Base-by-base conservation (phyloP, 2,888 invertebrate species). In the Rhingia campestris region DNA sequence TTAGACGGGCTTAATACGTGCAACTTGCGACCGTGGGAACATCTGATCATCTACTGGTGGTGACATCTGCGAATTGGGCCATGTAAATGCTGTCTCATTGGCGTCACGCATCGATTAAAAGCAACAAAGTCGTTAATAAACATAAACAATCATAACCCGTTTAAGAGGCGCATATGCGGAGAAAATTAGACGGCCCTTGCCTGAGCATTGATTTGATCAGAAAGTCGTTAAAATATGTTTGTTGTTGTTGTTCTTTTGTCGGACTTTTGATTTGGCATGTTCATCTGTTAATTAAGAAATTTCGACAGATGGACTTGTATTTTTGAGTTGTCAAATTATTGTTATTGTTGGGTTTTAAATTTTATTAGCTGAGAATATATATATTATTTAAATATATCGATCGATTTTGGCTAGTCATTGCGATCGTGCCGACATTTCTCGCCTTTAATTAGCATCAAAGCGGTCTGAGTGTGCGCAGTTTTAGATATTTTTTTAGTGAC, bases 41-140 rank as follows among this genome's bases (percentile, higher is more conserved):
- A 30, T 9, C 35, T 53, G 12, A 37, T 9, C 58, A 37, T 35
- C 6, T 9, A 22, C 43, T 10, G 49, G 37, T 12, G 66, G 59
- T 56, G 59, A 58, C 14, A 12, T 22, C 70, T 77, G 77, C 70
- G 77, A 77, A 77, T 70, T 77, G 77, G 77, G 77, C 66, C 66
- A 73, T 59, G 73, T 59, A 80, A 80, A 77, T 51, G 64, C 9
- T 43, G 49, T 74, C 41, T 53, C 33, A 80, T 70, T 51, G 64
- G 9, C 35, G 49, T 74, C 41, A 53, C 33, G 58, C 63, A 72
- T 72, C 58, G 66, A 77, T 72, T 64, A 37, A 73, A 43, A 32
- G 49, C 35, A 58, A 76, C 53, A 76, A 76, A 47, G 43, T 61
- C 54, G 33, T 70, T 47, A 58, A 59, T 49, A 49, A 14, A 49